These are phyloP conservation scores for Danionella cerebrum DNA, from an alignment of 2,113 vertebrate species.

Conservation along the genomic window DNA sequence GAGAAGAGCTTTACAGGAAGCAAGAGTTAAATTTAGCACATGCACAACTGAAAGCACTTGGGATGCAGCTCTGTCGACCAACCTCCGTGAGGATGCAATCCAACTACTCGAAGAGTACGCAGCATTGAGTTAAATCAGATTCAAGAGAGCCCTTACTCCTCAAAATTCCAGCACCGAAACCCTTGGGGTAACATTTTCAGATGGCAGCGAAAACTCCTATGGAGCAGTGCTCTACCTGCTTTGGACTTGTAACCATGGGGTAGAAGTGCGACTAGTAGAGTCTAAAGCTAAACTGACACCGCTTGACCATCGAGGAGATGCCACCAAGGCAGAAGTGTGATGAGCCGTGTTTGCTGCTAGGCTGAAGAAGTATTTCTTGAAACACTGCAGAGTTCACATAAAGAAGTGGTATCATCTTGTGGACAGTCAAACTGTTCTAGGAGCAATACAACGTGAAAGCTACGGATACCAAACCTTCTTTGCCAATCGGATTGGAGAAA, in stretches of 20 bases:
- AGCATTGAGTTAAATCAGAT: too few species aligned
- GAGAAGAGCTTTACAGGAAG: slow-evolving; percentile 21
- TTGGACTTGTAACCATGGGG: neutral
- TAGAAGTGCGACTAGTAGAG: neutral
- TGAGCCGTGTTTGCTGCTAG: neutral
- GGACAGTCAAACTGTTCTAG: neutral
- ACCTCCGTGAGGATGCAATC: slow-evolving; percentile 21
- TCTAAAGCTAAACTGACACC: neutral
- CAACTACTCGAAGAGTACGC: slow-evolving; percentile 2
- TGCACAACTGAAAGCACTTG: too few species aligned
- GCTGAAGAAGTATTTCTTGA: neutral
- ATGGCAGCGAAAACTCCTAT: neutral
- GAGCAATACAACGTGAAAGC: neutral
- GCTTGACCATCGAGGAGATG: neutral
- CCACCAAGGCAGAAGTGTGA: neutral
- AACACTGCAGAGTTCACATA: neutral
- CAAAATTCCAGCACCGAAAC: neutral
- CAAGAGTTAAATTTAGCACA: neutral
- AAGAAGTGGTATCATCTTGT: neutral
- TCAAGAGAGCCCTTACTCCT: neutral
- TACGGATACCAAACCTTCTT: neutral
- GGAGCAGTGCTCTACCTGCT: neutral
- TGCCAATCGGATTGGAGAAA: neutral
- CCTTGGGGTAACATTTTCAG: neutral
- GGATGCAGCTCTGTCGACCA: slow-evolving; percentile 24